Evolutionary conservation across 1,140 invertebrate genomes (phyloP).

Genomic region (Eciton burchellii): DNA sequence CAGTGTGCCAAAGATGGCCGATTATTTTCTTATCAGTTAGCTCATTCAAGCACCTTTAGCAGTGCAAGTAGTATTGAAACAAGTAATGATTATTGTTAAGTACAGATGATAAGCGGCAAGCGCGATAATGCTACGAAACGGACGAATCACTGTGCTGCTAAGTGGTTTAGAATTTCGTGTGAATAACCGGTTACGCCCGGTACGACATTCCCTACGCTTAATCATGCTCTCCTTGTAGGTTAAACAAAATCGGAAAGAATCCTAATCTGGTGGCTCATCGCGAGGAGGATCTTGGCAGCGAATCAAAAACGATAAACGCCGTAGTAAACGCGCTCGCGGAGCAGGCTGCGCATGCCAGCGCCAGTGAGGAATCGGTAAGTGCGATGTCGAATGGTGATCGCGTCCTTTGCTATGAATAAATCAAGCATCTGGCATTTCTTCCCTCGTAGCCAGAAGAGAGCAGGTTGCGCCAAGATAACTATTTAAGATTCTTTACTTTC

Average conservation of each 20-base stretch:
- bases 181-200: constrained; percentile 82
- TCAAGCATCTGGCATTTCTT: not conserved
- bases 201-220: constrained; percentile 86
- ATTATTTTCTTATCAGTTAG: constrained; percentile 58
- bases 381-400: not conserved
- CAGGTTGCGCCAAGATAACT: not conserved
- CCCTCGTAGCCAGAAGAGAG: not conserved
- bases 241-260: constrained; percentile 99
- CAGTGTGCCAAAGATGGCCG: constrained; percentile 53
- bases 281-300: constrained; percentile 94
- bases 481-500: too few relatives aligned
- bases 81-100: constrained; percentile 64
- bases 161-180: constrained; percentile 81
- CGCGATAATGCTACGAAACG: constrained; percentile 53
- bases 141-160: constrained; percentile 73
- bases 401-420: not conserved
- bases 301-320: constrained; percentile 95
- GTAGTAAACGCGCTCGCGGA: constrained; percentile 96
- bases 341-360: constrained; percentile 93
- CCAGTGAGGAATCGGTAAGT: constrained; percentile 90
- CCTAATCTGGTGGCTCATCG: constrained; percentile 97
- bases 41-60: constrained; percentile 65
- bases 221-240: constrained; percentile 86
- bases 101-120: constrained; percentile 54
- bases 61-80: constrained; percentile 71